phyloP scores from a whole-genome alignment of 2,888 invertebrate genomes.

The Eupithecia abbreviata region DNA sequence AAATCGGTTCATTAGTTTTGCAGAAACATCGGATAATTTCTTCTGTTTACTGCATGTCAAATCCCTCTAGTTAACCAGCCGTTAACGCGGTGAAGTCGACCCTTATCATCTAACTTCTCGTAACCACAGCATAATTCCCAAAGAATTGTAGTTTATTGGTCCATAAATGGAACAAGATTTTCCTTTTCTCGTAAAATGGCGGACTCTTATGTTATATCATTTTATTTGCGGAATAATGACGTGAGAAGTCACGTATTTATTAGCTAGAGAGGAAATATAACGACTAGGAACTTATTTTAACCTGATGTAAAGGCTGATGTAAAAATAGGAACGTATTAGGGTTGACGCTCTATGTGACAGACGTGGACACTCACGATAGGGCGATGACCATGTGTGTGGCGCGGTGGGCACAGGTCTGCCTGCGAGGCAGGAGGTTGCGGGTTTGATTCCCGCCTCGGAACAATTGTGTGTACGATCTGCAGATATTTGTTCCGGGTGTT shows the following conservation, averaged over 20 bases:
- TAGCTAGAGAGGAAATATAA: not conserved
- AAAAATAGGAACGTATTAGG: not conserved
- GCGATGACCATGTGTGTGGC: too few relatives aligned
- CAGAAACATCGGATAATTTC: not conserved
- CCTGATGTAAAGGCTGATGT: not conserved
- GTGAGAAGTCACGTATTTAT: not conserved
- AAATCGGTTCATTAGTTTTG: too few relatives aligned
- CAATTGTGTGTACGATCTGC: too few relatives aligned
- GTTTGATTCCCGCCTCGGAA: too few relatives aligned
- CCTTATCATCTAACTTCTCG: conserved; percentile 7
- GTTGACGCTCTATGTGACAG: too few relatives aligned
- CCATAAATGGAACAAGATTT: conserved; percentile 14
- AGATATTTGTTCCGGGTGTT: too few relatives aligned
- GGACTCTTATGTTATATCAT: conserved; percentile 12
- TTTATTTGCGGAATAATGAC: conserved; percentile 6
- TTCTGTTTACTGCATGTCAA: not conserved
- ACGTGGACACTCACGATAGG: too few relatives aligned
- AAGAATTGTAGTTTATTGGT: conserved; percentile 15
- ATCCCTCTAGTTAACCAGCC: not conserved
- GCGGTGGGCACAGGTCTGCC: too few relatives aligned
- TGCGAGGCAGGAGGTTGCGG: too few relatives aligned
- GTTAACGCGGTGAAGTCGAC: not conserved
- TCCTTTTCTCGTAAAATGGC: conserved; percentile 8
- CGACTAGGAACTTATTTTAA: not conserved
- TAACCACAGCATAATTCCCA: conserved; percentile 13